These are phyloP conservation scores for Emydura subglobosa DNA, from an alignment of 2,113 vertebrate species.

Conservation along the genomic window DNA sequence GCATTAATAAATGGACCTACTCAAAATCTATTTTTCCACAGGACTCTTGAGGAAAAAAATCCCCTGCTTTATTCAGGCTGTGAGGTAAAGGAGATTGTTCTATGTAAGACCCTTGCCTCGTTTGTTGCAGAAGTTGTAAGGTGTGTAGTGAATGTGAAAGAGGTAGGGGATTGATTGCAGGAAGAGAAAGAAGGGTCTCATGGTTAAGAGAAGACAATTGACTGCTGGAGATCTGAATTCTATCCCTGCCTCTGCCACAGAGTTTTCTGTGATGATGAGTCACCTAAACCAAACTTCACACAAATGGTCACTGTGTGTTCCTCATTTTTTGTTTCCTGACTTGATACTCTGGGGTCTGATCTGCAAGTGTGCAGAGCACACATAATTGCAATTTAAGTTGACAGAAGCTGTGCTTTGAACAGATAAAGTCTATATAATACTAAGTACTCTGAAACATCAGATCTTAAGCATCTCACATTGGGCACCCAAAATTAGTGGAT, in stretches of 20 bases:
- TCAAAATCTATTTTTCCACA: neutral
- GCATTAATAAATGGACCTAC: neutral
- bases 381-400: too few relatives aligned
- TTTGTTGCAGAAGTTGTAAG: neutral
- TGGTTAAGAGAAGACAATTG: neutral
- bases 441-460: too few relatives aligned
- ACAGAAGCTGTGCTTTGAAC: too few relatives aligned
- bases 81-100: neutral
- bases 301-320: too few relatives aligned
- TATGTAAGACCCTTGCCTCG: neutral
- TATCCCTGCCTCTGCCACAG: neutral
- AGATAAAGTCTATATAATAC: too few relatives aligned
- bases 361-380: too few relatives aligned
- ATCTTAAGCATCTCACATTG: too few relatives aligned
- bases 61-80: neutral
- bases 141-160: neutral
- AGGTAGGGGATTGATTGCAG: neutral
- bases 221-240: neutral
- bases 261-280: too few relatives aligned
- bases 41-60: neutral
- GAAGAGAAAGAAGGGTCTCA: neutral
- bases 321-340: too few relatives aligned
- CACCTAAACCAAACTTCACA: too few relatives aligned
- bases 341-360: too few relatives aligned
- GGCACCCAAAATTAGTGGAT: too few relatives aligned